These are phyloP conservation scores for Brachyrhaphis roseni DNA, from an alignment of 2,797 vertebrate genomes.

Conservation along the genomic window DNA sequence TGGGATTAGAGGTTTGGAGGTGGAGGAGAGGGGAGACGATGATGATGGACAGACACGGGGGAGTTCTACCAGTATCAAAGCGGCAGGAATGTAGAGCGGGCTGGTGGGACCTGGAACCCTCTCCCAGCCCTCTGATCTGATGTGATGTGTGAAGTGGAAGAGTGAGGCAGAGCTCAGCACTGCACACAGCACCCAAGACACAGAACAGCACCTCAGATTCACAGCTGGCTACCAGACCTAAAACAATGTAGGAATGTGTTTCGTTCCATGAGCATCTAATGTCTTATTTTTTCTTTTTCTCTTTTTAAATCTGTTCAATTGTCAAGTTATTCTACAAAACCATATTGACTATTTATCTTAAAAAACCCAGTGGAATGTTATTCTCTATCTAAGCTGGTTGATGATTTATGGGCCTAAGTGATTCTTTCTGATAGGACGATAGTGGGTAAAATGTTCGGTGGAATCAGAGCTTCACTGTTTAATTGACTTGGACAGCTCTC, in stretches of 20 bases:
- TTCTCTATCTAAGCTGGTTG: conserved; percentile 53
- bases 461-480: conserved; percentile 47
- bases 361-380: conserved; percentile 41
- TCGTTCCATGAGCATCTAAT: conserved; percentile 35
- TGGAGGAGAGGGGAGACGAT: conserved; percentile 73
- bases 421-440: conserved; percentile 21
- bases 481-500: conserved; percentile 64
- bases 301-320: background rate
- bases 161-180: conserved; percentile 63
- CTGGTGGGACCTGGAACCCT: conserved; percentile 75
- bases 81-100: conserved; percentile 79
- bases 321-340: conserved; percentile 26
- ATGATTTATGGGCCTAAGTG: conserved; percentile 43
- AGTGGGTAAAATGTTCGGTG: conserved; percentile 59
- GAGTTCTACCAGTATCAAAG: conserved; percentile 80
- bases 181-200: conserved; percentile 57
- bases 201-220: conserved; percentile 53
- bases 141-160: conserved; percentile 76
- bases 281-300: conserved; percentile 33
- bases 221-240: conserved; percentile 64
- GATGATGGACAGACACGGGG: conserved; percentile 85
- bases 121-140: conserved; percentile 72
- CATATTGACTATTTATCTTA: conserved; percentile 55
- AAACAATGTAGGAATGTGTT: conserved; percentile 31
- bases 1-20: conserved; percentile 64